These are phyloP conservation scores for Anableps anableps DNA, from an alignment of 2,797 vertebrate genomes.

Conservation along the genomic window DNA sequence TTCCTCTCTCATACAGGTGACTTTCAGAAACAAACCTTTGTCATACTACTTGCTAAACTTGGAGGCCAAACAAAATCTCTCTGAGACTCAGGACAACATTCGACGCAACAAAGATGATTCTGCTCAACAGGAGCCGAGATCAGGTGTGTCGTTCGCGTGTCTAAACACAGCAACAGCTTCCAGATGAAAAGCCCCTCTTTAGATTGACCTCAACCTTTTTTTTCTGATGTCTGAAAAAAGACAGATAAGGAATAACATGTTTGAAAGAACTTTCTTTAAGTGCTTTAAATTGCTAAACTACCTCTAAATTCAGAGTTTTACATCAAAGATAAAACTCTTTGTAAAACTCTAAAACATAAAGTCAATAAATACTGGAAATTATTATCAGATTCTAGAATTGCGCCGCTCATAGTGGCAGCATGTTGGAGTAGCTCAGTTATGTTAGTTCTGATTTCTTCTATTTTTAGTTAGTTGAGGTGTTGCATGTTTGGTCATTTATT, in stretches of 20 bases:
- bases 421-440: too few species aligned
- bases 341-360: too few species aligned
- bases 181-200: not conserved
- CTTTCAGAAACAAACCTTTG: constrained; percentile 78
- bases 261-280: not conserved
- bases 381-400: too few species aligned
- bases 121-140: not conserved
- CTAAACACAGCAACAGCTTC: not conserved
- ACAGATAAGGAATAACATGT: not conserved
- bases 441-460: too few species aligned
- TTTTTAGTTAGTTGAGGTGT: too few species aligned
- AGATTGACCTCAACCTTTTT: not conserved
- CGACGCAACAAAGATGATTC: constrained; percentile 12
- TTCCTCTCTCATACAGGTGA: constrained; percentile 75
- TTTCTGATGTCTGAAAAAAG: not conserved
- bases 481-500: too few species aligned
- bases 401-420: too few species aligned
- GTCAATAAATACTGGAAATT: too few species aligned
- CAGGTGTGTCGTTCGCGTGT: not conserved
- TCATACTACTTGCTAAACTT: constrained; percentile 63
- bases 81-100: too few species aligned
- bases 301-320: not conserved
- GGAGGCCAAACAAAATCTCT: not conserved
- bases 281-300: not conserved
- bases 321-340: too few species aligned